Evolutionary conservation across 2,888 invertebrate species (phyloP), one percentile per base, ranked within the genome.

Genomic region (Caenorhabditis japonica): DNA sequence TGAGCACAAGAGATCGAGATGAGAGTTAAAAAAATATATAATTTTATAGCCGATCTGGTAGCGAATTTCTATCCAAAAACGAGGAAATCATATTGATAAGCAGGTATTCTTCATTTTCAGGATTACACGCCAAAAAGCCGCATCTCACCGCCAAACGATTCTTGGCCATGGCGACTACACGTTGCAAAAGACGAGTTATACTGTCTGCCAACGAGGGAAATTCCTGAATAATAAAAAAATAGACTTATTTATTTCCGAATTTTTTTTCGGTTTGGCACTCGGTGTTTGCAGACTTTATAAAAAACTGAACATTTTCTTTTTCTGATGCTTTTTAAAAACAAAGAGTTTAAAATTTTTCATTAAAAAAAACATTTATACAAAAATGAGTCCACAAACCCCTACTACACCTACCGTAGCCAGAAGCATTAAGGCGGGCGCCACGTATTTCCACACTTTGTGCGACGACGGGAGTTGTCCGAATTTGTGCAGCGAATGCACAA

Each of bases 401-500:
- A n/a, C n/a, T n/a, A 34, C 17, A 23, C 61, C 30, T 23, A 73
- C 73, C 13, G 34, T 56, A 12, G 68, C 44, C 39, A 74, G 15
- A 17, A 49, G 10, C 36, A 68, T 62, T 30, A 75, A 19, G 0
- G 75, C 69, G 0, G 69, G 75, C 7, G 56, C 62, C n/a, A 75
- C 34, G 43, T 69, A 64, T 51, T 75, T 69, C 75, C 75, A 75
- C 13, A 75, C 8, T 43, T 55, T 53, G n/a, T 64, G 43, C 13
- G 58, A 39, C 3, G 69, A 41, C 4, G 75, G 59, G n/a, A 75
- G 30, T 30, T 61, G 60, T 5, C 64, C 73, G 38, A 27, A 74
- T 59, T 71, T 77, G 21, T 73, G 58, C 10, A 79, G 60, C 0
- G 79, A 61, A 25, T 75, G 59, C 4, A 79, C 66, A 25, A 74